Percentiles rank a stretch among this genome's conserved stretches.
Evolutionary conservation across 1,140 invertebrate genomes (phyloP).

Genomic region (Nephila pilipes): DNA sequence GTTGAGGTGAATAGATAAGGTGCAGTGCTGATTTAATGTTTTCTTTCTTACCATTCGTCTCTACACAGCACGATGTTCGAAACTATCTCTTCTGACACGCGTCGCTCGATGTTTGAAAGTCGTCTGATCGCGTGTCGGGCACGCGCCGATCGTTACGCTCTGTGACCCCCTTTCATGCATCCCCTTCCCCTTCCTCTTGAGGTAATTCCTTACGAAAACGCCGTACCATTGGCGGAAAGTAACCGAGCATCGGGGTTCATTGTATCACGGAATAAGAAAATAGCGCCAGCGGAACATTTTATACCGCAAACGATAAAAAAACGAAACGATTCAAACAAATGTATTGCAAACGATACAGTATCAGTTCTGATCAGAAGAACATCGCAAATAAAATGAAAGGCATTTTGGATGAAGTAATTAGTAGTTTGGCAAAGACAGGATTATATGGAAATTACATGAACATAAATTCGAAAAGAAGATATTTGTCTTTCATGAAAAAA

Average conservation of each 20-base stretch:
- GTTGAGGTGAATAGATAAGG: background rate
- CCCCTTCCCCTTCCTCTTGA: conserved; percentile 31
- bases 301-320: no score
- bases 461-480: no score
- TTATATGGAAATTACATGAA: no score
- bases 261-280: background rate
- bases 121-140: conserved; percentile 61
- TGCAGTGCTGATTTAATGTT: conserved; percentile 12
- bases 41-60: conserved; percentile 54
- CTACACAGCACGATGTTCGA: background rate
- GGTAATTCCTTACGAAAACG: background rate
- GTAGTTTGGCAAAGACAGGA: no score
- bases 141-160: conserved; percentile 63
- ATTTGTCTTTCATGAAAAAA: no score
- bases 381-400: no score
- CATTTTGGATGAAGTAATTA: no score
- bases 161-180: conserved; percentile 46
- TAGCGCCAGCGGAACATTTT: background rate
- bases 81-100: background rate
- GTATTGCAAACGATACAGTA: no score
- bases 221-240: background rate
- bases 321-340: no score
- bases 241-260: background rate
- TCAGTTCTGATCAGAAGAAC: no score
- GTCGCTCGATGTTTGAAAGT: conserved; percentile 11